Evolutionary conservation across 2,888 invertebrate species (phyloP).

Genomic region (Tiliacea aurago): DNA sequence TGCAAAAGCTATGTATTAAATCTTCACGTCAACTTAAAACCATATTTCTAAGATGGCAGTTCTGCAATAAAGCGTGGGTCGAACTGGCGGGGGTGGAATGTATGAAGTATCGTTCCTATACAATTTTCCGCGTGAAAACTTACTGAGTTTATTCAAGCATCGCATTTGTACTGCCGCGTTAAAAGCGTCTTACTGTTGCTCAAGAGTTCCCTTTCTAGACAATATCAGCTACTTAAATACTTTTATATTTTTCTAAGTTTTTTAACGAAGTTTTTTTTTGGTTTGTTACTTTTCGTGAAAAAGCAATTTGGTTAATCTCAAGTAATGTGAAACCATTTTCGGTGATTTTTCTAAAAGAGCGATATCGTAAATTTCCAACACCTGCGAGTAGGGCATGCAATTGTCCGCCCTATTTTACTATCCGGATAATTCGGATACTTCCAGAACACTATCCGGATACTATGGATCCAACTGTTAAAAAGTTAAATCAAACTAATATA

Average conservation of each 20-base stretch:
- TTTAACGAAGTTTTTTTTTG: no score
- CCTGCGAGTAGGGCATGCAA: constrained; percentile 12
- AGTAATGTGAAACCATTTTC: constrained; percentile 28
- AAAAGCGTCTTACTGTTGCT: neutral
- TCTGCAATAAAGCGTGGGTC: constrained; percentile 20
- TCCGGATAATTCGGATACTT: neutral
- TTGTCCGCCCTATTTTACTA: neutral
- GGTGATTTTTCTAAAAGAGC: constrained; percentile 18
- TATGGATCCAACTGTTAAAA: neutral
- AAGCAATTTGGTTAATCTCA: constrained; percentile 30
- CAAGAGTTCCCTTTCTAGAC: constrained; percentile 5
- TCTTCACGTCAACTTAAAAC: neutral
- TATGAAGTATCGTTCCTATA: neutral
- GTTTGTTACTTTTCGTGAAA: neutral
- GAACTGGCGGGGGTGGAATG: neutral
- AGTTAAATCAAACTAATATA: neutral
- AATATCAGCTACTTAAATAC: no score
- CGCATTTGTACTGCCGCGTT: neutral
- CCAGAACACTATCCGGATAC: neutral
- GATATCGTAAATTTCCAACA: constrained; percentile 49
- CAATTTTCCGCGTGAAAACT: constrained; percentile 20
- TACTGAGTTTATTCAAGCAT: constrained; percentile 1
- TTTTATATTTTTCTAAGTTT: no score
- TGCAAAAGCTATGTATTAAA: neutral
- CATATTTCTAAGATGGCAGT: neutral